Conservation (phyloP, 1,140 invertebrate genomes). For the Bombyx mandarina region DNA sequence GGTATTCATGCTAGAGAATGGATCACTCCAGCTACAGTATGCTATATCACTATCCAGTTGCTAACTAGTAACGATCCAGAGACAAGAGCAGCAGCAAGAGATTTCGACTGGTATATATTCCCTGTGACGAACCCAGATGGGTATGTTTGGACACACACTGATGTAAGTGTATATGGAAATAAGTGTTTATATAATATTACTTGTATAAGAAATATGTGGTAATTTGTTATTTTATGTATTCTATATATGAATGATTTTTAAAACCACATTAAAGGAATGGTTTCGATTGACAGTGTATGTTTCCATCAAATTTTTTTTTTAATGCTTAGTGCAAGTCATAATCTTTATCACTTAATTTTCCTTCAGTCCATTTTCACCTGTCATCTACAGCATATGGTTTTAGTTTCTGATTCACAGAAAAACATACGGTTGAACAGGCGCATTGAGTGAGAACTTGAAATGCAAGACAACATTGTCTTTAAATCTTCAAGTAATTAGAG, state of each 20-base stretch:
- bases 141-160: constrained; percentile 73
- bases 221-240: not conserved
- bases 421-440: too few relatives aligned
- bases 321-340: too few relatives aligned
- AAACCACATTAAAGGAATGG: not conserved
- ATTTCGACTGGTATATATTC: constrained; percentile 82
- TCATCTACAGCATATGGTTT: too few relatives aligned
- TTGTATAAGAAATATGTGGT: not conserved
- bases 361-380: too few relatives aligned
- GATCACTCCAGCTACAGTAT: constrained; percentile 75
- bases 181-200: not conserved
- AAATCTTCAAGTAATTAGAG: not conserved
- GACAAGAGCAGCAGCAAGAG: constrained; percentile 64
- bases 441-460: too few relatives aligned
- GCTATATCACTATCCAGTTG: constrained; percentile 74
- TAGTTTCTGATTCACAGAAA: too few relatives aligned
- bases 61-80: constrained; percentile 64
- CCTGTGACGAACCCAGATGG: constrained; percentile 81
- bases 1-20: constrained; percentile 80
- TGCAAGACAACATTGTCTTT: too few relatives aligned
- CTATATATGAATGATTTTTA: not conserved
- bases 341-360: too few relatives aligned
- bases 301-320: too few relatives aligned
- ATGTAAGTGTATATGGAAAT: constrained; percentile 31
- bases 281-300: too few relatives aligned